Evolutionary conservation across 2,888 invertebrate genomes (phyloP).

Genomic region (Zaprionus lineosus): DNA sequence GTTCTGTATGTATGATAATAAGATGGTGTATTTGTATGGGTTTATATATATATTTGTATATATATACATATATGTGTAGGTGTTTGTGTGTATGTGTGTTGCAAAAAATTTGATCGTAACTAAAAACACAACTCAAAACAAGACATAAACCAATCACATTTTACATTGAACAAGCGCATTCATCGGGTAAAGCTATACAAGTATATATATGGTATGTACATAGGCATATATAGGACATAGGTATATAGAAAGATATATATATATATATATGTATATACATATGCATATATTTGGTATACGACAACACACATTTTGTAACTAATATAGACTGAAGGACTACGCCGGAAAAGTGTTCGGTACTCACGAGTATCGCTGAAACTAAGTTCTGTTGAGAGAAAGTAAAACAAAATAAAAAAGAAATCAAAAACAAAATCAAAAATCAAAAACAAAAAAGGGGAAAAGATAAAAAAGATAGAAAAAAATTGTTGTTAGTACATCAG

Average conservation of each 20-base stretch:
- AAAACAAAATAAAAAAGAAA: constrained; percentile 46
- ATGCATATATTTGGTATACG: constrained; percentile 8
- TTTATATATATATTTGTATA: neutral
- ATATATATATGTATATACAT: constrained; percentile 6
- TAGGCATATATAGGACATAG: no score
- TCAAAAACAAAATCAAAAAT: constrained; percentile 25
- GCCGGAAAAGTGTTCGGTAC: constrained; percentile 59
- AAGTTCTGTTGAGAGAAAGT: constrained; percentile 80
- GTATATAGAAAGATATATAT: neutral
- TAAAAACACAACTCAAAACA: constrained; percentile 9
- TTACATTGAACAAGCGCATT: constrained; percentile 39
- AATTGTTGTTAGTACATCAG: neutral
- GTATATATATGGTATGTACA: constrained; percentile 20
- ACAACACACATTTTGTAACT: constrained; percentile 2
- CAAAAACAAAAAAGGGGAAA: constrained; percentile 11
- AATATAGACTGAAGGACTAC: constrained; percentile 28
- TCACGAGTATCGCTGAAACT: constrained; percentile 83
- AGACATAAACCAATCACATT: constrained; percentile 29
- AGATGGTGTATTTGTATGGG: no score
- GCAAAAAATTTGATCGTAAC: constrained; percentile 4
- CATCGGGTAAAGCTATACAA: constrained; percentile 35
- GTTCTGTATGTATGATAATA: no score
- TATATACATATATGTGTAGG: constrained; percentile 1
- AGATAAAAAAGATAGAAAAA: constrained; percentile 6
- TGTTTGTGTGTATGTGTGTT: neutral